A percentile compares a stretch with the other conserved stretches of the same genome.
Evolutionary conservation across 2,113 vertebrate genomes (phyloP).

Genomic region (Axis porcinus): DNA sequence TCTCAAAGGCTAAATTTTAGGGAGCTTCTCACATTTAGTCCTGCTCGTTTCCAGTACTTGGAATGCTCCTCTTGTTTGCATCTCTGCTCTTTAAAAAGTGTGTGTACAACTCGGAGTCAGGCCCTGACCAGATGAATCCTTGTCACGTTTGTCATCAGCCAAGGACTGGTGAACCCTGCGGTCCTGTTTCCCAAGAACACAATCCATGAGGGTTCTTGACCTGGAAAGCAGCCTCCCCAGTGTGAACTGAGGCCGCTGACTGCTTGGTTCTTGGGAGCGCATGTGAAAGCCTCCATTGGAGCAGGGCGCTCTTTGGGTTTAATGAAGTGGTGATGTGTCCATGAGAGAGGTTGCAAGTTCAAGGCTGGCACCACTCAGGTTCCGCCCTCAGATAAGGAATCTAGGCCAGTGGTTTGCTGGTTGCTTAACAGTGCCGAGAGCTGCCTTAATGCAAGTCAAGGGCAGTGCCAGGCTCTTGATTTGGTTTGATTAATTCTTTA

Average conservation of each 20-base stretch:
- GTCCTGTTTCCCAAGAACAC: background rate
- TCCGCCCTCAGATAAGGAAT: background rate
- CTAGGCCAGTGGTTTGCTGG: background rate
- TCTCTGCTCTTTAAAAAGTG: background rate
- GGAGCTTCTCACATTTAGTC: background rate
- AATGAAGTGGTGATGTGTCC: background rate
- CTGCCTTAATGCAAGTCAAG: background rate
- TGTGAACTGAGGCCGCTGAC: accelerated
- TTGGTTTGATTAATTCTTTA: background rate
- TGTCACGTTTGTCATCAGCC: accelerated
- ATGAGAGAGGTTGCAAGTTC: background rate
- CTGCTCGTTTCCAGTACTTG: background rate
- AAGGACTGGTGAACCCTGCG: background rate
- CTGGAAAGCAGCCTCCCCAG: background rate
- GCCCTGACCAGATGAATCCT: background rate
- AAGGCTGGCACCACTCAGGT: background rate
- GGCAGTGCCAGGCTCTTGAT: background rate
- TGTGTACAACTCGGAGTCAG: background rate
- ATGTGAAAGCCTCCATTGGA: accelerated
- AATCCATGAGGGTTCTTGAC: accelerated
- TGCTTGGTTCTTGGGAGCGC: accelerated
- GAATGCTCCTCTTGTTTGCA: accelerated
- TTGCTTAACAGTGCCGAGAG: background rate
- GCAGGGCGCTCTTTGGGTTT: background rate
- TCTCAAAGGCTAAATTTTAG: background rate